Evolutionary conservation across 2,113 vertebrate genomes (phyloP).

Genomic region (Ifrita kowaldi): DNA sequence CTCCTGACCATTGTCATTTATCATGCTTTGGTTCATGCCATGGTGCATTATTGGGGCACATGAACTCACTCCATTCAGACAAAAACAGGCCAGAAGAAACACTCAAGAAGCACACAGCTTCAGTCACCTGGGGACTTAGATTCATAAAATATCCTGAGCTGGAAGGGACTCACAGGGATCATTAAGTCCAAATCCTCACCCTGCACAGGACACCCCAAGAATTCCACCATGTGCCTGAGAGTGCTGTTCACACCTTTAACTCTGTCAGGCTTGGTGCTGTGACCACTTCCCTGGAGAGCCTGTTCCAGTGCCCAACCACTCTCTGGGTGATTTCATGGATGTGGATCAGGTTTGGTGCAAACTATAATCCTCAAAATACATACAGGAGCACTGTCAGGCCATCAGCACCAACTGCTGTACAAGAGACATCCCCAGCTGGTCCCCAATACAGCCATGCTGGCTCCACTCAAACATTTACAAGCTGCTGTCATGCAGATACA

Average conservation of each 20-base stretch:
- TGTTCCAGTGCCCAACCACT: neutral
- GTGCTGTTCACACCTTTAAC: neutral
- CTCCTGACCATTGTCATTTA: rapidly evolving
- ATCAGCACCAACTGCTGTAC: neutral
- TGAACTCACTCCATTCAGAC: neutral
- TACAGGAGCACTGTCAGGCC: neutral
- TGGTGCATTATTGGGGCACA: rapidly evolving
- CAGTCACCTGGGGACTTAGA: neutral
- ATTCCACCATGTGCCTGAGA: neutral
- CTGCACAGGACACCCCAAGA: neutral
- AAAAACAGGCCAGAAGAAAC: neutral
- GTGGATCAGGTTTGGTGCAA: neutral
- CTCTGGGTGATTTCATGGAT: neutral
- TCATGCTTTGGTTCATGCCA: neutral
- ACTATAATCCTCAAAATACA: neutral
- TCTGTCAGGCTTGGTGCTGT: neutral
- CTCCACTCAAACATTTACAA: neutral
- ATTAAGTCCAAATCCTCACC: neutral
- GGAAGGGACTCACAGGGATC: neutral
- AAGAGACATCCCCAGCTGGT: rapidly evolving
- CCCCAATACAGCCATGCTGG: rapidly evolving
- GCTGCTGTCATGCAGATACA: neutral
- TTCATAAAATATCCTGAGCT: neutral
- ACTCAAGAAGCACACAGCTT: neutral
- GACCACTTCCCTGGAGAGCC: neutral